Base-by-base conservation (phyloP, 2,113 vertebrate species). In the Nansenia antarctica region DNA sequence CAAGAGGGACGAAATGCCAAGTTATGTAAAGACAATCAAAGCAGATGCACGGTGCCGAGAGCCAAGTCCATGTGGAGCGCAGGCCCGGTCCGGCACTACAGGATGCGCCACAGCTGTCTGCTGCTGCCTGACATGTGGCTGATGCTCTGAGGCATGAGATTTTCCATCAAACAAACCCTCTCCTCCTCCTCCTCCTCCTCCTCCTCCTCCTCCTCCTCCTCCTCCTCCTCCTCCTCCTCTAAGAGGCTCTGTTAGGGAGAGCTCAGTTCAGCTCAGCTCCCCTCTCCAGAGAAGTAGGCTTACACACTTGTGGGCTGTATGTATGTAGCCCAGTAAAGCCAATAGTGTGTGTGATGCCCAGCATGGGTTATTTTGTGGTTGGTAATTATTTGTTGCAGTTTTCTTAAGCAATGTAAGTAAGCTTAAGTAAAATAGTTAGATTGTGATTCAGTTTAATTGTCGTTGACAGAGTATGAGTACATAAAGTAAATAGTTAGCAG, bases 161-260 rank as follows among this genome's bases (percentile, higher is more conserved):
- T 91, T 91, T 91, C 91, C 89, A 91, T 90, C 82, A 86, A 79
- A 88, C 85, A 84, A 84, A 84, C 79, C 79, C 83, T 85, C 52
- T 24, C 20, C 82, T 76, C 72, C n/a, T n/a, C n/a, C n/a, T n/a
- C n/a, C n/a, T n/a, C n/a, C n/a, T n/a, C n/a, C n/a, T n/a, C n/a
- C n/a, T n/a, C n/a, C n/a, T n/a, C n/a, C n/a, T n/a, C n/a, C n/a
- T n/a, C n/a, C n/a, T n/a, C n/a, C n/a, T n/a, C n/a, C n/a, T n/a
- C n/a, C n/a, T n/a, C n/a, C n/a, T n/a, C n/a, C n/a, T n/a, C n/a
- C n/a, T n/a, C n/a, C n/a, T n/a, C n/a, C n/a, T n/a, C n/a, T n/a
- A 81, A 82, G 80, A 85, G 88, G 80, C 83, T 86, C 83, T 73
- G 60, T 69, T 77, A 82, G 87, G 88, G 89, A 79, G 74, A 83